phyloP scores from a whole-genome alignment of 2,113 vertebrate species.

The Porphyrio hochstetteri region DNA sequence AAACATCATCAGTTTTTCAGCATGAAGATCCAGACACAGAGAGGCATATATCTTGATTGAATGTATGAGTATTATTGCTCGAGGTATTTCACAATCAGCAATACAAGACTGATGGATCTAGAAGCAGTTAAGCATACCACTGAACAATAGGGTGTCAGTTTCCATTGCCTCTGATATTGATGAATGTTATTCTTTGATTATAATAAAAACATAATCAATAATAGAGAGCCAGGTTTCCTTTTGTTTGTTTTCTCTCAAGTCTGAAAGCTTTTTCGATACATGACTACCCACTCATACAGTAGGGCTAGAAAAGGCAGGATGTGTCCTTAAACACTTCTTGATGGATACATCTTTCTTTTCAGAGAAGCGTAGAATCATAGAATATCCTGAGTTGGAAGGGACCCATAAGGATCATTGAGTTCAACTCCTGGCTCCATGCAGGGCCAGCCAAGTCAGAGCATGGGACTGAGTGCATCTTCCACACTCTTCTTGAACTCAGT shows the following conservation, averaged over 20 bases:
- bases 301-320: background rate
- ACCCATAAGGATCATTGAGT: too few relatives aligned
- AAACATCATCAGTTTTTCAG: background rate
- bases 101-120: background rate
- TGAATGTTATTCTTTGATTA: background rate
- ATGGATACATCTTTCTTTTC: background rate
- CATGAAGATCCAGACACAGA: background rate
- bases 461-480: too few relatives aligned
- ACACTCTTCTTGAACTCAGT: too few relatives aligned
- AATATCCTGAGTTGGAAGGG: too few relatives aligned
- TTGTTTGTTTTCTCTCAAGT: background rate
- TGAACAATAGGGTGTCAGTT: background rate
- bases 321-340: background rate
- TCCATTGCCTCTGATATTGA: background rate
- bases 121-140: background rate
- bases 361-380: too few relatives aligned
- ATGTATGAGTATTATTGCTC: background rate
- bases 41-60: background rate
- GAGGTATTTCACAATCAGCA: background rate
- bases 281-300: background rate
- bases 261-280: background rate
- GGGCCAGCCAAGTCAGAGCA: too few relatives aligned
- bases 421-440: too few relatives aligned
- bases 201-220: background rate
- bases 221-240: background rate